Evolutionary conservation across 2,888 invertebrate genomes (phyloP).

Genomic region (Volucella inflata): DNA sequence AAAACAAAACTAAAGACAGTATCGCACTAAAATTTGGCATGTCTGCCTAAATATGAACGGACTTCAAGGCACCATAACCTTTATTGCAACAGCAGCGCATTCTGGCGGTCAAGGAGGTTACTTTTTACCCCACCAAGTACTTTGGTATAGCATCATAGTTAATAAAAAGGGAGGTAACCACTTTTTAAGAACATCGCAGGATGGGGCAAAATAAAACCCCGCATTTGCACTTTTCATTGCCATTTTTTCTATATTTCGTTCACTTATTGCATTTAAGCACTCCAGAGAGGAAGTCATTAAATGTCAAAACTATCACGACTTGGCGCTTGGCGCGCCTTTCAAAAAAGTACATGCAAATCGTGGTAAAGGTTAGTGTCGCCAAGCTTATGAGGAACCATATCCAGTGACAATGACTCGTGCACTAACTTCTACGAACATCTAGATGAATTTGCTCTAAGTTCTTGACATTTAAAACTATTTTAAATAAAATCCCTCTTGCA

Average conservation of each 20-base stretch:
- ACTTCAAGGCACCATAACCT: too few relatives aligned
- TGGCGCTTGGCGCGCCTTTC: not conserved
- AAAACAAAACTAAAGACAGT: too few relatives aligned
- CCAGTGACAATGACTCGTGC: not conserved
- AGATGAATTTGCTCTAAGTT: not conserved
- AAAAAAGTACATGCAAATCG: not conserved
- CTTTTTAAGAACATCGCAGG: too few relatives aligned
- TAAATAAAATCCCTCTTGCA: not conserved
- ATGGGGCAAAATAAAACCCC: not conserved
- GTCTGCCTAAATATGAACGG: too few relatives aligned
- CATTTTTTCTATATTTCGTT: not conserved
- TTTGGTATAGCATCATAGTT: too few relatives aligned
- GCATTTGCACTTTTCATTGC: not conserved
- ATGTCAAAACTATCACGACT: slow-evolving; percentile 46
- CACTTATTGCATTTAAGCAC: not conserved
- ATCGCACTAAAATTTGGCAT: too few relatives aligned
- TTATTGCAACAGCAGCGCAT: too few relatives aligned
- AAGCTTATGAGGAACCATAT: not conserved
- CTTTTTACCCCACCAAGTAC: too few relatives aligned
- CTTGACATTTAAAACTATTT: not conserved
- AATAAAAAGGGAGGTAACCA: too few relatives aligned
- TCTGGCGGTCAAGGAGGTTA: too few relatives aligned
- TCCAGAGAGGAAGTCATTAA: slow-evolving; percentile 24
- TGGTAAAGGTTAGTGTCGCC: not conserved
- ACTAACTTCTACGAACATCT: not conserved